Base-by-base conservation (phyloP, 37 sponge, comb jelly and placozoan species). In the Beroe ovata region DNA sequence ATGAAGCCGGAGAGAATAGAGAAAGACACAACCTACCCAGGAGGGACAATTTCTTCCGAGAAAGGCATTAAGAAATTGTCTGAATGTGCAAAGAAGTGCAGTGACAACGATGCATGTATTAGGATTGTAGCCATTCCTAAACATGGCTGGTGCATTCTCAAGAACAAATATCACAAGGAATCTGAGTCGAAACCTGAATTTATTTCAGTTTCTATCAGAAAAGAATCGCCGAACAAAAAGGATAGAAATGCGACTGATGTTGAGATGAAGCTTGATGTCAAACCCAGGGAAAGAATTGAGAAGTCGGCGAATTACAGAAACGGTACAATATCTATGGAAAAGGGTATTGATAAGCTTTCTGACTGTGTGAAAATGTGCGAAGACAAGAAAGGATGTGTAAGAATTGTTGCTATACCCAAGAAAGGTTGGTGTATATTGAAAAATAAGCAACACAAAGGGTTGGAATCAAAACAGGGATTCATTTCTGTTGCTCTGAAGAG, bases 1-100 rank as follows among this genome's bases (percentile, higher is more conserved):
- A 66, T 66, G 36, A 66, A 37, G 29, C 69, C 18, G 1, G 69
- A 66, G 29, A 30, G 34, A 66, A 66, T 66, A 34, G 69, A 66
- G 16, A 66, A 29, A 30, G 69, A 66, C 35, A 32, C 69, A 1
- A 16, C 14, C 14, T 66, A 66, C 69, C 30, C 69, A 3, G 35
- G 35, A 29, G 69, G 69, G 34, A 25, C 23, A 6, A 20, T 62
- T 62, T 20, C 23, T 20, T 6, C 19, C 4, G 29, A 25, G 19
- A 20, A 20, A 20, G 29, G 21, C 21, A 25, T 62, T 4, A 62
- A 62, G 8, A 62, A 62, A 20, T 47, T 47, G 54, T 47, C 54
- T 11, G 11, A 6, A 16, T 66, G 69, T 66, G 69, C 16, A 8
- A 29, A 14, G 34, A 66, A 34, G 30, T 66, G 69, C 36, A 26